Evolutionary conservation across 2,888 invertebrate species (phyloP).

Genomic region (Chloroclystis v-ata): DNA sequence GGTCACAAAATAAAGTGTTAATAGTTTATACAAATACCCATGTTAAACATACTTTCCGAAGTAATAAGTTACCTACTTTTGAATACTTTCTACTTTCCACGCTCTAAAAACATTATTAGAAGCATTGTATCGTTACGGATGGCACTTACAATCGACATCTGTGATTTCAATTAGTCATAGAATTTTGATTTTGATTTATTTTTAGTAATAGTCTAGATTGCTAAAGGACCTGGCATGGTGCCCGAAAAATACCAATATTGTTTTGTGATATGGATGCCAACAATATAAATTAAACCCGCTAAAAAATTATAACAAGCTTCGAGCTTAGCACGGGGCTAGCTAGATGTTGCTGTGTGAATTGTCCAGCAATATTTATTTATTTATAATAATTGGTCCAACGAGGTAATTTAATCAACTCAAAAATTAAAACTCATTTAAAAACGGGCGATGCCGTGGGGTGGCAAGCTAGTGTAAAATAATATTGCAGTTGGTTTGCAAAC

Average conservation of each 20-base stretch:
- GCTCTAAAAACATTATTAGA: constrained; percentile 75
- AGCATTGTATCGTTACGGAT: constrained; percentile 66
- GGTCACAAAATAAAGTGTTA: constrained; percentile 5
- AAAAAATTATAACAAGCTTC: no score
- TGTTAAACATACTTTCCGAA: constrained; percentile 55
- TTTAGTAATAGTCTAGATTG: not conserved
- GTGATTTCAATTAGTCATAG: constrained; percentile 34
- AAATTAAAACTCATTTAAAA: no score
- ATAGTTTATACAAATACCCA: constrained; percentile 32
- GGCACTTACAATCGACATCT: constrained; percentile 54
- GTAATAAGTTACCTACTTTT: constrained; percentile 68
- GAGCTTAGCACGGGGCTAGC: no score
- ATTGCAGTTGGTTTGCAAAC: constrained; percentile 52
- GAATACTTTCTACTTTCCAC: constrained; percentile 76
- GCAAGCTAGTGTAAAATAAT: no score
- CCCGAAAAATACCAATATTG: not conserved
- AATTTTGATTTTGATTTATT: constrained; percentile 2
- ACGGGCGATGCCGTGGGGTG: no score
- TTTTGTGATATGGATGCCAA: not conserved
- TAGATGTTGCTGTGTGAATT: no score
- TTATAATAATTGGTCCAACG: no score
- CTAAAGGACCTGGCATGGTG: not conserved
- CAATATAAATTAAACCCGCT: no score
- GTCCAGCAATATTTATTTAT: no score
- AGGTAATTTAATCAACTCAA: no score